A percentile compares a stretch with the other conserved stretches of the same genome.
These are phyloP conservation scores for Hydrotaea diabolus DNA, from an alignment of 2,888 invertebrate genomes.

Conservation along the genomic window DNA sequence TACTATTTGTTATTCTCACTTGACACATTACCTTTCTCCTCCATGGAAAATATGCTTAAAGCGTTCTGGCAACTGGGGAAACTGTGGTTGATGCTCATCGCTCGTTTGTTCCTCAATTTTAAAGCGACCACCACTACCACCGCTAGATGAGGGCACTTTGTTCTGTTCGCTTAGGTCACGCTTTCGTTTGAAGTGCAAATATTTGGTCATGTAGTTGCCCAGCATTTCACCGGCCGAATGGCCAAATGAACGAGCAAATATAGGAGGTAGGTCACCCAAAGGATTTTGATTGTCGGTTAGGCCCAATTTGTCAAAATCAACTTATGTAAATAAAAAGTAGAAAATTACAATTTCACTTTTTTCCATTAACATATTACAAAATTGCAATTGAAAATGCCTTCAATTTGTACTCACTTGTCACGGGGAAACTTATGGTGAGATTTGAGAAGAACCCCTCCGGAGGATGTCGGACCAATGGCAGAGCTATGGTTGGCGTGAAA, in stretches of 20 bases:
- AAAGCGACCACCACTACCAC: slow-evolving; percentile 62
- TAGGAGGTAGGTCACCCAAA: slow-evolving; percentile 89
- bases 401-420: slow-evolving; percentile 86
- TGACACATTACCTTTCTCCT: slow-evolving; percentile 83
- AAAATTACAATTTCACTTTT: slow-evolving; percentile 14
- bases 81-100: slow-evolving; percentile 69
- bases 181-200: slow-evolving; percentile 84
- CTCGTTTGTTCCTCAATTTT: slow-evolving; percentile 62
- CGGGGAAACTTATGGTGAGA: slow-evolving; percentile 90
- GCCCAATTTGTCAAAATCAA: slow-evolving; percentile 92
- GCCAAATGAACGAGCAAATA: slow-evolving; percentile 89
- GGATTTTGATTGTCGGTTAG: slow-evolving; percentile 94
- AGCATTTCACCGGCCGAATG: slow-evolving; percentile 85
- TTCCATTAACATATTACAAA: neutral
- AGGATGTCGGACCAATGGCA: slow-evolving; percentile 92
- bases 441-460: slow-evolving; percentile 93
- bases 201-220: slow-evolving; percentile 88
- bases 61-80: slow-evolving; percentile 80
- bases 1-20: neutral
- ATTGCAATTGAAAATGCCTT: neutral
- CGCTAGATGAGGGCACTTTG: slow-evolving; percentile 34
- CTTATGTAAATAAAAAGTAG: slow-evolving; percentile 81
- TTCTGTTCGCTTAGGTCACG: slow-evolving; percentile 79
- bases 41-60: slow-evolving; percentile 86
- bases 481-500: slow-evolving; percentile 89